Evolutionary conservation across 2,113 vertebrate genomes (phyloP), one percentile per base, ranked within the genome.

Genomic region (Etheostoma spectabile): DNA sequence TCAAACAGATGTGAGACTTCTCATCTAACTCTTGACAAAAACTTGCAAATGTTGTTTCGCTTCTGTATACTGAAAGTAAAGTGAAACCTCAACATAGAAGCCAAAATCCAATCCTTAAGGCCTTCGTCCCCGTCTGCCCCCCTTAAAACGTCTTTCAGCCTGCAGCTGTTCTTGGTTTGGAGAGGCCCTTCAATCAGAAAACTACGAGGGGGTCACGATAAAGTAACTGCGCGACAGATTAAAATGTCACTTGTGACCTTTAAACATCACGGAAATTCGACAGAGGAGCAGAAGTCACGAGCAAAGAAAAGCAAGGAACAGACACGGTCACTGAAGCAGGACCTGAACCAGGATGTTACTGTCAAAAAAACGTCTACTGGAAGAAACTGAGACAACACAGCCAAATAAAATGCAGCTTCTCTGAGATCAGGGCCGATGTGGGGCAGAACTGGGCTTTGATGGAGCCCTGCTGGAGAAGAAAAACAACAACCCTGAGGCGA

Each of bases 171-270:
- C 67, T 65, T 30, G 56, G 42, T 49, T 67, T 82, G 48, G 52
- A 83, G 72, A 8, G 33, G 53, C 27, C 48, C 57, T 80, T 35
- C 49, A 87, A 30, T 67, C 63, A 49, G 27, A 81, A 5, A 64
- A 8, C n/a, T 22, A 52, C 35, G 0, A 15, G 3, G 5, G 5
- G 42, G 15, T 6, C 7, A 11, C 35, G 56, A 24, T 62, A 8
- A 55, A 53, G 62, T 33, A 60, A 61, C 19, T 4, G 13, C 7
- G 12, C 64, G 18, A 16, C 35, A 19, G 64, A 63, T 27, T 74
- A 35, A 22, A 61, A 51, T 18, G 45, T 13, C 57, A 51, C 11
- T 16, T 11, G 65, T 21, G 24, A 18, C 33, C 59, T 38, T 62
- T 24, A 52, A 38, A 52, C 46, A 51, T 46, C 42, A 48, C 48